Percentiles rank a stretch among this genome's conserved stretches.
phyloP scores from a whole-genome alignment of 2,113 vertebrate species.

The Barbus barbus region DNA sequence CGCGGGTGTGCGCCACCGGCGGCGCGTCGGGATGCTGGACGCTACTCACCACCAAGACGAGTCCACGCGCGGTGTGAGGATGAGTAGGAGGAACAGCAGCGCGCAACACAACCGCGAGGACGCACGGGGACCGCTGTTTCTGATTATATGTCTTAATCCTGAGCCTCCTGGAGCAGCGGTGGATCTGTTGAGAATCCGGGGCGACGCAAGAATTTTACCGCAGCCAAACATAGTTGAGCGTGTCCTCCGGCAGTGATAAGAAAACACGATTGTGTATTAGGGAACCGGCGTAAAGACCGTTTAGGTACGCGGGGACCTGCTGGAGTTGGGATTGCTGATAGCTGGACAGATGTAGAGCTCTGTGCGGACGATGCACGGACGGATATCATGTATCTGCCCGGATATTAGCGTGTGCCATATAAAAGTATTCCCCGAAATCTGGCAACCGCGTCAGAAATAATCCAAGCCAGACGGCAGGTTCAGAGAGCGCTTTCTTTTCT shows the following conservation, averaged over 20 bases:
- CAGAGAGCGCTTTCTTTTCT: constrained; percentile 24
- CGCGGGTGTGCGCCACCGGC: not conserved
- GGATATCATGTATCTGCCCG: constrained; percentile 60
- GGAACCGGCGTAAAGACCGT: not conserved
- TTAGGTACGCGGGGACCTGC: constrained; percentile 5
- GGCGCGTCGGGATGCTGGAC: constrained; percentile 36
- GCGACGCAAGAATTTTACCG: constrained; percentile 72
- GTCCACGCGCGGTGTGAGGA: constrained; percentile 87
- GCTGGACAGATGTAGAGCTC: constrained; percentile 42
- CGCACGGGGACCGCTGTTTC: constrained; percentile 64
- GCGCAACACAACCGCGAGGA: constrained; percentile 80
- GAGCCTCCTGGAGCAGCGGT: constrained; percentile 60
- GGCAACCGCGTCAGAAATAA: constrained; percentile 57
- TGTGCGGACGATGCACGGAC: constrained; percentile 42
- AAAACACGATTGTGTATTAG: not conserved
- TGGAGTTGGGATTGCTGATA: constrained; percentile 55
- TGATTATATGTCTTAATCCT: constrained; percentile 70
- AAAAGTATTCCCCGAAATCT: constrained; percentile 58
- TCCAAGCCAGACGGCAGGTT: constrained; percentile 57
- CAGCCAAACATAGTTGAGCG: constrained; percentile 74
- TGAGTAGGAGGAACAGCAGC: constrained; percentile 83
- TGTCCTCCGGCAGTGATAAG: constrained; percentile 4
- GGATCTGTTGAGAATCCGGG: constrained; percentile 63
- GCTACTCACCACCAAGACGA: constrained; percentile 93
- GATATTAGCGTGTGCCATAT: constrained; percentile 68